Evolutionary conservation across 1,140 invertebrate species (phyloP).

Genomic region (Luehdorfia chinensis): DNA sequence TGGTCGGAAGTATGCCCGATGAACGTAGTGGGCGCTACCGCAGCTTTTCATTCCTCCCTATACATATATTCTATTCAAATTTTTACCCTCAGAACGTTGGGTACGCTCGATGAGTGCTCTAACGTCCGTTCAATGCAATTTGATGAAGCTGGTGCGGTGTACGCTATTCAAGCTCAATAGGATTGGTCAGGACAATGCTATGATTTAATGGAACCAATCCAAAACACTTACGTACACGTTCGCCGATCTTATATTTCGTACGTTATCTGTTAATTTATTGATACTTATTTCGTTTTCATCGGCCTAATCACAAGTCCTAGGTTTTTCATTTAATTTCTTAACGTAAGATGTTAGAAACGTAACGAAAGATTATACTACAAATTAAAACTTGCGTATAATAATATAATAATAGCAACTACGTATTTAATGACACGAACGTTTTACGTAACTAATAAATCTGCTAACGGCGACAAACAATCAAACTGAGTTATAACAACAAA

Average conservation of each 20-base stretch:
- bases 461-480: slow-evolving; percentile 69
- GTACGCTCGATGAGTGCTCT: slow-evolving; percentile 65
- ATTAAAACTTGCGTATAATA: too few relatives aligned
- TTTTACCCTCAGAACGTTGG: slow-evolving; percentile 63
- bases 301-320: too few relatives aligned
- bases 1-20: slow-evolving; percentile 58
- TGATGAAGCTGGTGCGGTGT: slow-evolving; percentile 66
- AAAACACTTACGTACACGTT: slow-evolving; percentile 33
- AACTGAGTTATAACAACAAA: slow-evolving; percentile 77
- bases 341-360: too few relatives aligned
- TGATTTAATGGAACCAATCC: slow-evolving; percentile 64
- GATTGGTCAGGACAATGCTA: slow-evolving; percentile 62
- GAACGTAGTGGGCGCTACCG: slow-evolving; percentile 46
- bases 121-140: slow-evolving; percentile 73
- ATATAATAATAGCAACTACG: slow-evolving; percentile 18
- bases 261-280: too few relatives aligned
- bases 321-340: too few relatives aligned
- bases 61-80: slow-evolving; percentile 73
- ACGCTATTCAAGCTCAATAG: slow-evolving; percentile 62
- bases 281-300: too few relatives aligned
- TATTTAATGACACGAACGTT: slow-evolving; percentile 41
- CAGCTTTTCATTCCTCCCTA: slow-evolving; percentile 52
- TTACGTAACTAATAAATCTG: slow-evolving; percentile 72
- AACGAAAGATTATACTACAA: too few relatives aligned
- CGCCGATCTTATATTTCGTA: slow-evolving; percentile 6